phyloP scores from a whole-genome alignment of 2,797 vertebrate genomes.

The Botia kubotai region DNA sequence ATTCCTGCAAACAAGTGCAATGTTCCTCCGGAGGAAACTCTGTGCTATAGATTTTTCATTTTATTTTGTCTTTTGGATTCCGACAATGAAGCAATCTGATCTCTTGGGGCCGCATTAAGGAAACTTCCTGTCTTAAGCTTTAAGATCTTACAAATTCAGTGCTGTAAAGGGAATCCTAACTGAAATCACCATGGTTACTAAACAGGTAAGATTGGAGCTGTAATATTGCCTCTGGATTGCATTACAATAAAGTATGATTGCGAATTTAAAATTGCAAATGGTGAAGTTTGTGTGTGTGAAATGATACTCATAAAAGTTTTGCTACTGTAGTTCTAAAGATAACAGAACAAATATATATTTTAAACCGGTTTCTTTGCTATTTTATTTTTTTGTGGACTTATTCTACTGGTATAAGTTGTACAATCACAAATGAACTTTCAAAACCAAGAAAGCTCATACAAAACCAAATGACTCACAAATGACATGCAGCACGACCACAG shows the following conservation, averaged over 20 bases:
- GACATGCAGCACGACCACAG: slow-evolving; percentile 12
- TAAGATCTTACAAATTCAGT: neutral
- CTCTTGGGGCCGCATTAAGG: neutral
- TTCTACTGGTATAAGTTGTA: no score
- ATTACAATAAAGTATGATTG: neutral
- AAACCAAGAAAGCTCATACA: slow-evolving; percentile 20
- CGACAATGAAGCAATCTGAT: neutral
- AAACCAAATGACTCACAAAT: slow-evolving; percentile 18
- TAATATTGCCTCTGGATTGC: neutral
- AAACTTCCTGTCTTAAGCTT: neutral
- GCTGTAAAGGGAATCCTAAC: neutral
- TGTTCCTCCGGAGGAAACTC: slow-evolving; percentile 21
- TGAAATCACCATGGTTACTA: neutral
- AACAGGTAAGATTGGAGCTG: neutral
- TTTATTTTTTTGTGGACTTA: neutral
- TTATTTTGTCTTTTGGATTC: neutral
- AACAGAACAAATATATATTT: neutral
- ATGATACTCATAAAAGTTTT: no score
- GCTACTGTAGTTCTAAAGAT: neutral
- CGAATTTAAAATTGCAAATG: neutral
- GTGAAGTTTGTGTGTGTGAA: no score
- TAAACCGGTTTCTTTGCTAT: neutral
- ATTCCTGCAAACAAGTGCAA: slow-evolving; percentile 26
- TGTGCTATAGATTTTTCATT: neutral
- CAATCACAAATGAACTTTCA: slow-evolving; percentile 11